Evolutionary conservation across 2,888 invertebrate genomes (phyloP).

Genomic region (Entomobrya multifasciata): DNA sequence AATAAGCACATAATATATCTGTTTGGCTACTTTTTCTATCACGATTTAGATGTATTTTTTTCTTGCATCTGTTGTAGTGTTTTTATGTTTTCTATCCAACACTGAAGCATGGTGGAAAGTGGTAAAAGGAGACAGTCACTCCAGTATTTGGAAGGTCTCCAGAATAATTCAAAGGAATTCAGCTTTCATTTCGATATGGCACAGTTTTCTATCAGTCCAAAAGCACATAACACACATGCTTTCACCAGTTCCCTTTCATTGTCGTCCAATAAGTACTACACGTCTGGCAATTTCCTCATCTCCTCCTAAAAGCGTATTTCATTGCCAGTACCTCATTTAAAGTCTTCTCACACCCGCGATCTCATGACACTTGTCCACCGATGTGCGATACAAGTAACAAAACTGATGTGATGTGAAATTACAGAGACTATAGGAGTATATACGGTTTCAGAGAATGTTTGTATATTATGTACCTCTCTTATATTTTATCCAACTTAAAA

Average conservation of each 20-base stretch:
- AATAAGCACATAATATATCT: neutral
- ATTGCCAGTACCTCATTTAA: constrained; percentile 6
- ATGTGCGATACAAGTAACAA: constrained; percentile 10
- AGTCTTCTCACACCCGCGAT: constrained; percentile 14
- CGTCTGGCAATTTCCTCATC: neutral
- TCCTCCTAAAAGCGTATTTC: constrained; percentile 3
- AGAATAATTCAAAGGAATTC: constrained; percentile 6
- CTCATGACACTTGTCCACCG: neutral
- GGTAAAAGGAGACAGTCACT: neutral
- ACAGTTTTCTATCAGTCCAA: neutral
- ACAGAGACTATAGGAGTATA: too few species aligned
- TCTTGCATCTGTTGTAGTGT: neutral
- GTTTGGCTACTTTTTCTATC: too few species aligned
- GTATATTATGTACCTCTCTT: neutral
- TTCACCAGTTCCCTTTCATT: neutral
- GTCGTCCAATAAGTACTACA: neutral
- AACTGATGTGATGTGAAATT: neutral
- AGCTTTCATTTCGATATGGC: neutral
- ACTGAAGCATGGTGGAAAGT: neutral
- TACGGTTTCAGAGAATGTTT: too few species aligned
- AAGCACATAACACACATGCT: neutral
- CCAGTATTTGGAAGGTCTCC: constrained; percentile 18
- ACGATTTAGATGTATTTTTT: too few species aligned
- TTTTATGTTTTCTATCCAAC: neutral
- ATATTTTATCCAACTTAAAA: neutral